Evolutionary conservation across 30 jellyfish, hydroid and myxozoan species (phyloP), one percentile per base, ranked within the genome.

Genomic region (Aurelia sp.): DNA sequence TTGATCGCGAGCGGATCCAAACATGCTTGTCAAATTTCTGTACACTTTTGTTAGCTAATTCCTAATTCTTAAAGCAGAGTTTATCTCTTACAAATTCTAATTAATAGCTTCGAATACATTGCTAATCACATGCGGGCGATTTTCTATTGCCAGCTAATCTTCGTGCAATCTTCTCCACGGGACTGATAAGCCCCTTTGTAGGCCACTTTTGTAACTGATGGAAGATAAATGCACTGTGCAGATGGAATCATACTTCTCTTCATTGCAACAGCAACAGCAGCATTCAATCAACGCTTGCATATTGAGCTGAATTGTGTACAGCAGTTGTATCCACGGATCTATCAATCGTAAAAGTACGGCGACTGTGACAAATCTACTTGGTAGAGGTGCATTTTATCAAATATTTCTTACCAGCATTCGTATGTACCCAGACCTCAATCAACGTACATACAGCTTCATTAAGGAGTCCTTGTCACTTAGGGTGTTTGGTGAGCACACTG

Each of bases 101-200:
- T 82, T 82, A 82, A 82, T 66, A 67, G 91, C 58, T 48, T 68
- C 78, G 83, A 82, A 70, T 51, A 62, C 78, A 41, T 41, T 13
- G 78, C 81, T 82, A 82, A 82, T 82, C 85, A 48, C 91, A 62
- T 72, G 91, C 64, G 91, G 91, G 78, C 50, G 71, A 60, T 59
- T 82, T 82, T 82, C 91, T 57, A 82, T 82, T 71, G 83, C 79
- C 85, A 16, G 70, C 69, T 82, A 68, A 82, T 69, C 91, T 70
- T 17, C 44, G 44, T 67, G 91, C 91, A 82, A 70, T 40, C 75
- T 16, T 67, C 76, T 80, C 75, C 75, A 60, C 82, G 90, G 82
- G 83, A 55, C 20, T 9, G 58, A 80, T 35, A 41, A 71, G 82
- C 82, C 47, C 17, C 5, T 13, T 71, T 65, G 82, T 47, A 40